These are phyloP conservation scores for Fregata magnificens DNA, from an alignment of 2,113 vertebrate genomes.

Conservation along the genomic window DNA sequence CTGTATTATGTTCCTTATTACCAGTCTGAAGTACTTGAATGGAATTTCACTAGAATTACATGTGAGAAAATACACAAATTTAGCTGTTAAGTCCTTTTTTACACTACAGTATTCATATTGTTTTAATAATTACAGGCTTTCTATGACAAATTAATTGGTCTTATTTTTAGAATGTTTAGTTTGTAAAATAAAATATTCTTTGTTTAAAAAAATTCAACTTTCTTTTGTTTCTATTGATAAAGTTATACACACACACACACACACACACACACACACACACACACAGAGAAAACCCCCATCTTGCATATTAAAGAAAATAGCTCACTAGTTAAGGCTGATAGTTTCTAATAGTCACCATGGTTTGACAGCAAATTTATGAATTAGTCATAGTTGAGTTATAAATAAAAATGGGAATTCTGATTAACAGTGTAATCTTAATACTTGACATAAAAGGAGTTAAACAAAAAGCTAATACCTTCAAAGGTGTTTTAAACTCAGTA, in stretches of 20 bases:
- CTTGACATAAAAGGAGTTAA: neutral
- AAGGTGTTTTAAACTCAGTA: neutral
- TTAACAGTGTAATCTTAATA: neutral
- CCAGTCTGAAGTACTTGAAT: neutral
- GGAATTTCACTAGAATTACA: neutral
- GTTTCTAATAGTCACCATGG: neutral
- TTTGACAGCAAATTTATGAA: neutral
- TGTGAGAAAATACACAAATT: neutral
- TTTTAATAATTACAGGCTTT: neutral
- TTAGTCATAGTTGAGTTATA: neutral
- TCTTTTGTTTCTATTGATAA: neutral
- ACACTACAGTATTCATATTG: neutral
- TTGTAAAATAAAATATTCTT: neutral
- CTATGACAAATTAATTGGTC: neutral
- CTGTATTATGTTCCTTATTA: neutral
- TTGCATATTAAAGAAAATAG: neutral
- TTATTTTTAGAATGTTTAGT: neutral
- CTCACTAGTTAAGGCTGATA: neutral
- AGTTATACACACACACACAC: neutral
- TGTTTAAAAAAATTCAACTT: neutral
- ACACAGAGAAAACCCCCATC: neutral
- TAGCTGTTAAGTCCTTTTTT: neutral
- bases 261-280: too few species aligned
- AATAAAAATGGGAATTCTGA: neutral
- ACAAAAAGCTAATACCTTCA: neutral